These are phyloP conservation scores for Colletes gigas DNA, from an alignment of 1,140 invertebrate species.

Conservation along the genomic window DNA sequence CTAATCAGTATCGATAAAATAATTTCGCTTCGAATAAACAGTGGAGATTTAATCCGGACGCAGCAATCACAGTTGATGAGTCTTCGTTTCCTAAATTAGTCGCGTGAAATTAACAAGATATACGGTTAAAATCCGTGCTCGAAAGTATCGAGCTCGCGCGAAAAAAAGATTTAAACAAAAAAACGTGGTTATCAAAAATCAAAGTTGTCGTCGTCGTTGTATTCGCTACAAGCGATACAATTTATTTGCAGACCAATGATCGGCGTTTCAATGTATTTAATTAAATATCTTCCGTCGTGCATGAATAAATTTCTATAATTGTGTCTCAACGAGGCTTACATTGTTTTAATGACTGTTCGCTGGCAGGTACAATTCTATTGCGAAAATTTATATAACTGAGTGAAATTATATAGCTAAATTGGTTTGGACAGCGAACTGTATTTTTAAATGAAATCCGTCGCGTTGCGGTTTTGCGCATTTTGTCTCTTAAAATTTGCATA, in stretches of 20 bases:
- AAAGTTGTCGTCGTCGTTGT: too few relatives aligned
- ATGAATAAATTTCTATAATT: constrained; percentile 12
- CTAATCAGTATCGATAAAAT: not conserved
- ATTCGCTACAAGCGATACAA: not conserved
- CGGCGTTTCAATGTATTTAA: constrained; percentile 17
- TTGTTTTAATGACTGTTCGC: not conserved
- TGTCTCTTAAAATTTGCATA: not conserved
- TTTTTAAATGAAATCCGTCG: not conserved
- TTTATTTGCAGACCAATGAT: constrained; percentile 18
- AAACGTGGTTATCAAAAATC: too few relatives aligned
- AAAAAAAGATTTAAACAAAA: not conserved
- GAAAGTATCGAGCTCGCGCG: not conserved
- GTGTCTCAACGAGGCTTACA: not conserved
- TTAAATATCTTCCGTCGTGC: not conserved
- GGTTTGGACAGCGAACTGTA: not conserved
- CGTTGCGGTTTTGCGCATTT: not conserved
- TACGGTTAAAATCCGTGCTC: too few relatives aligned
- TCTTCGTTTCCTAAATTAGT: not conserved
- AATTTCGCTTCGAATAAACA: not conserved
- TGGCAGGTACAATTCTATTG: not conserved
- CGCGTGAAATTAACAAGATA: not conserved
- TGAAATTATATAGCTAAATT: constrained; percentile 12
- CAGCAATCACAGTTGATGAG: not conserved
- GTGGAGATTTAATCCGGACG: not conserved
- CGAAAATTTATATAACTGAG: constrained; percentile 19